These are phyloP conservation scores for Lordiphosa clarofinis DNA, from an alignment of 1,140 invertebrate species.

Conservation along the genomic window DNA sequence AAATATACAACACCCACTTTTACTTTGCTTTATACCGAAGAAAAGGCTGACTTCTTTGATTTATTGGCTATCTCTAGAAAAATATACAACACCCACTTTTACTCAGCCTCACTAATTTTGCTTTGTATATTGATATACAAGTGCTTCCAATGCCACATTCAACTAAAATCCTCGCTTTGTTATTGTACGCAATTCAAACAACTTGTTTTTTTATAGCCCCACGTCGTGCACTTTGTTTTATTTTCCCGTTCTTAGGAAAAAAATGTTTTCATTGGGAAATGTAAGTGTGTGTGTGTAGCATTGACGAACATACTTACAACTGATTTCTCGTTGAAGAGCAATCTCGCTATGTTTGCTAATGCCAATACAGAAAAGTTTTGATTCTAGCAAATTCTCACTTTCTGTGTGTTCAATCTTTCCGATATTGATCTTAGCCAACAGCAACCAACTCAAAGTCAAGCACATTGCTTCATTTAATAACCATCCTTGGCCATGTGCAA, in stretches of 20 bases:
- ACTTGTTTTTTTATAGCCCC: no score
- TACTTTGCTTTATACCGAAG: no score
- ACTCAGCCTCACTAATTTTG: no score
- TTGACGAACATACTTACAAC: no score
- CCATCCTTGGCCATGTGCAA: conserved; percentile 21
- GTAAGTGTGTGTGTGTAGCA: conserved; percentile 9
- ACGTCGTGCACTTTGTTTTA: no score
- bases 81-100: conserved; percentile 15
- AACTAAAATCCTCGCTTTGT: no score
- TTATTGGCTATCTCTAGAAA: conserved; percentile 16
- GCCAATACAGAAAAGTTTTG: not conserved
- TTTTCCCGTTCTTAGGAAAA: no score
- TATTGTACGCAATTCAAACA: no score
- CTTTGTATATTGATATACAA: no score
- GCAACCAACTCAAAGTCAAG: not conserved
- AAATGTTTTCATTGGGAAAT: no score
- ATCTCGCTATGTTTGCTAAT: not conserved
- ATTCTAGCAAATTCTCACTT: not conserved
- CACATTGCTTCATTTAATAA: conserved; percentile 1
- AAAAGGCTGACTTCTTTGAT: conserved; percentile 13
- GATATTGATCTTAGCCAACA: conserved; percentile 5
- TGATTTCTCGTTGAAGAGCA: conserved; percentile 2
- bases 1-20: conserved; percentile 16
- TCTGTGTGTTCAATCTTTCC: not conserved
- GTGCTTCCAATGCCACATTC: no score